Percentiles rank a stretch among this genome's conserved stretches.
Evolutionary conservation across 2,888 invertebrate species (phyloP).

Genomic region (Dermolepida albohirtum): DNA sequence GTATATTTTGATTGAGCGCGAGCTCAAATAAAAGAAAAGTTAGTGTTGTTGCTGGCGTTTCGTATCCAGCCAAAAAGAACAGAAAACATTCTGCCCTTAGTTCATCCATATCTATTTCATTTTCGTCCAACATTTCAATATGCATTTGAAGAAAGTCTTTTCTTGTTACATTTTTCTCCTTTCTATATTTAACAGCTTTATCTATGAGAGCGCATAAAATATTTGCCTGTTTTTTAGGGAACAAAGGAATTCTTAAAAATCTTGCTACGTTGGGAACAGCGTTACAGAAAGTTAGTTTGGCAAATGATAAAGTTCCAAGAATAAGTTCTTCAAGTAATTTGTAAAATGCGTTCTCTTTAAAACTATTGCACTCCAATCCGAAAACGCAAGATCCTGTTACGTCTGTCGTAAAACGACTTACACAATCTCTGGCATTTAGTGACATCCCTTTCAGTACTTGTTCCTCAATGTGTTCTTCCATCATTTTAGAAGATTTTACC

Average conservation of each 20-base stretch:
- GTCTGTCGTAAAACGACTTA: conserved; percentile 23
- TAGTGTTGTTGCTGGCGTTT: conserved; percentile 60
- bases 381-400: conserved; percentile 33
- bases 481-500: not conserved
- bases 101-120: conserved; percentile 44
- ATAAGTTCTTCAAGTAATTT: too few species aligned
- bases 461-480: not conserved
- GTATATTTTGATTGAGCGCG: conserved; percentile 59
- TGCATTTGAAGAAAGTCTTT: too few species aligned
- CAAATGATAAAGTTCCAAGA: too few species aligned
- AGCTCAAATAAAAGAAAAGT: conserved; percentile 59
- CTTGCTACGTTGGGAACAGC: conserved; percentile 8
- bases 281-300: not conserved
- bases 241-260: conserved; percentile 11
- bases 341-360: conserved; percentile 46
- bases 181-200: conserved; percentile 10
- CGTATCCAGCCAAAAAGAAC: conserved; percentile 60
- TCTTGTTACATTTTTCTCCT: not conserved
- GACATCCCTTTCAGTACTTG: conserved; percentile 9
- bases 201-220: conserved; percentile 3
- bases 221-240: not conserved
- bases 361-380: conserved; percentile 29
- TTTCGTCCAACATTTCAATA: too few species aligned
- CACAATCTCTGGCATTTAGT: conserved; percentile 6
- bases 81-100: conserved; percentile 56